These are phyloP conservation scores for Erithacus rubecula DNA, from an alignment of 2,797 vertebrate genomes.

Conservation along the genomic window DNA sequence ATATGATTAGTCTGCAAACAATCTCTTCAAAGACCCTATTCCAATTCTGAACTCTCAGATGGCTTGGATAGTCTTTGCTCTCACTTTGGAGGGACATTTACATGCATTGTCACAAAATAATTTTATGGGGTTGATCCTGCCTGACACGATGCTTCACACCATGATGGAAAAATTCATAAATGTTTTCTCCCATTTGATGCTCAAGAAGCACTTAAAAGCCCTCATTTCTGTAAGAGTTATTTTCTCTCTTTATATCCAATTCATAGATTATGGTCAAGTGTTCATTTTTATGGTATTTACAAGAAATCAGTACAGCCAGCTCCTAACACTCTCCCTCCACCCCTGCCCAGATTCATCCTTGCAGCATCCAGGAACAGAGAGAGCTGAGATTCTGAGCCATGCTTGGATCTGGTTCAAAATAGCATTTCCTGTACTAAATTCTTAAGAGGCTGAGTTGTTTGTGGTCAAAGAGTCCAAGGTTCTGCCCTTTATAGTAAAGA, in stretches of 20 bases:
- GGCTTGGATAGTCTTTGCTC: conserved; percentile 9
- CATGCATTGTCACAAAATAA: conserved; percentile 48
- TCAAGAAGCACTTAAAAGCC: conserved; percentile 10
- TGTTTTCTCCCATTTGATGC: conserved; percentile 36
- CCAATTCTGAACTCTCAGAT: conserved; percentile 31
- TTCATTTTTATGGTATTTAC: conserved; percentile 54
- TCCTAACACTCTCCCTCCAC: background rate
- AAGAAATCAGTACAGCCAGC: conserved; percentile 17
- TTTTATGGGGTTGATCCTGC: conserved; percentile 39
- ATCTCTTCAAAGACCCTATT: conserved; percentile 49
- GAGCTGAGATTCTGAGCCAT: background rate
- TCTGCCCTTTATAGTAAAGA: background rate
- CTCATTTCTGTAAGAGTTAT: conserved; percentile 30
- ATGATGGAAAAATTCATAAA: conserved; percentile 43
- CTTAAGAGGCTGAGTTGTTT: background rate
- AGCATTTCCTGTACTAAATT: background rate
- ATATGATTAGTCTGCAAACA: conserved; percentile 45
- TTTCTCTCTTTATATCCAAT: conserved; percentile 17
- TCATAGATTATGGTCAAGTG: conserved; percentile 41
- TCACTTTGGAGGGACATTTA: conserved; percentile 41
- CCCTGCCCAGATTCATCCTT: background rate
- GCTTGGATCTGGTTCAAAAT: background rate
- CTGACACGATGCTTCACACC: conserved; percentile 26
- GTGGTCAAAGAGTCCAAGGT: background rate
- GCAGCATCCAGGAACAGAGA: conserved; percentile 1